phyloP scores from a whole-genome alignment of 2,797 vertebrate genomes.

The Pipistrellus pygmaeus region DNA sequence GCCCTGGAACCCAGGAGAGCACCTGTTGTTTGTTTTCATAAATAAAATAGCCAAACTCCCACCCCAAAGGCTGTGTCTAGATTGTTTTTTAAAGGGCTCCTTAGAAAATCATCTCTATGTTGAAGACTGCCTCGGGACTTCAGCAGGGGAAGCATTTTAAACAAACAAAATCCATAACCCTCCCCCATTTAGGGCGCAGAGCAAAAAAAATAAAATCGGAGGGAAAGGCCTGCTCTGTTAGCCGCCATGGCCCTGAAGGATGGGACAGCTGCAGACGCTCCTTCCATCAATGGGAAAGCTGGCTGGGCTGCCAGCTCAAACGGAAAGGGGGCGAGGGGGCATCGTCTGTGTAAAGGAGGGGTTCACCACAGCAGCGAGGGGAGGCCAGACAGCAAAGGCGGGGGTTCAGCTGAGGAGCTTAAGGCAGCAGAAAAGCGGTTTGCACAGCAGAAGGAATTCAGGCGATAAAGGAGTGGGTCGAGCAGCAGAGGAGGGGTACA shows the following conservation, averaged over 20 bases:
- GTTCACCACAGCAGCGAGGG: background rate
- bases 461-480: background rate
- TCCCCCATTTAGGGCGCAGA: background rate
- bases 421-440: background rate
- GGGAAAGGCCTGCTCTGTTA: background rate
- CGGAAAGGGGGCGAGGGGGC: background rate
- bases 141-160: background rate
- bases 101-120: background rate
- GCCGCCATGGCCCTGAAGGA: constrained; percentile 4
- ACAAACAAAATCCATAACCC: background rate
- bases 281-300: background rate
- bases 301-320: background rate
- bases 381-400: background rate
- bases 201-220: background rate
- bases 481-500: background rate
- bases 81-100: constrained; percentile 1
- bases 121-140: background rate
- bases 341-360: background rate
- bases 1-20: background rate
- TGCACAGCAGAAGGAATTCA: background rate
- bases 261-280: constrained; percentile 60
- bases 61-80: background rate
- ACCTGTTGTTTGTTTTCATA: background rate
- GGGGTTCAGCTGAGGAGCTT: background rate
- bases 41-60: background rate